These are phyloP conservation scores for Rhaphigaster nebulosa DNA, from an alignment of 2,888 invertebrate species.

Conservation along the genomic window DNA sequence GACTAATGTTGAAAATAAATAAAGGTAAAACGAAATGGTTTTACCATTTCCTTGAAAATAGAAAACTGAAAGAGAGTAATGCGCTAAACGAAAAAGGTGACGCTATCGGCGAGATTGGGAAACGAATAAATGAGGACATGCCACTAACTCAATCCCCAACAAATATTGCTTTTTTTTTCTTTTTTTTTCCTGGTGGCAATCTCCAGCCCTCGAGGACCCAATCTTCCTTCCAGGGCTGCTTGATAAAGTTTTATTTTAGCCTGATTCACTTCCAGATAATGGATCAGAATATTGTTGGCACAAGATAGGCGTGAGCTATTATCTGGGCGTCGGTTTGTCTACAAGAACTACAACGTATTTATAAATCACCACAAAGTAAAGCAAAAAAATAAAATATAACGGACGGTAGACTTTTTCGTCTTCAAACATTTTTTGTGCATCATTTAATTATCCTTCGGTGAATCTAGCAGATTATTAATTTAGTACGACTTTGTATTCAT, in stretches of 20 bases:
- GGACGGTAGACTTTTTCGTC: too few relatives aligned
- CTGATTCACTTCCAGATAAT: background rate
- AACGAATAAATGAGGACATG: constrained; percentile 13
- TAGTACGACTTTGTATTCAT: too few relatives aligned
- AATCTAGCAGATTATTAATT: too few relatives aligned
- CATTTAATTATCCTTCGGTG: too few relatives aligned
- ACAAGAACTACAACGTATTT: background rate
- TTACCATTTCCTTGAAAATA: background rate
- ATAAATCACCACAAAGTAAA: too few relatives aligned
- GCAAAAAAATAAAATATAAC: background rate
- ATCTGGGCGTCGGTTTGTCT: background rate
- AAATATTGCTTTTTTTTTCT: constrained; percentile 4
- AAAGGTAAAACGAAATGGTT: background rate
- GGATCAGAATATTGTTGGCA: background rate
- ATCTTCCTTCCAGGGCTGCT: background rate
- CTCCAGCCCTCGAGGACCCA: background rate
- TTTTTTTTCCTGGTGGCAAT: background rate
- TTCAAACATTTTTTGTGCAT: too few relatives aligned
- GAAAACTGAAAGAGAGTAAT: background rate
- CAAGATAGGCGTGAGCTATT: background rate
- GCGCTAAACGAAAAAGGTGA: background rate
- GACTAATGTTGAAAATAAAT: background rate
- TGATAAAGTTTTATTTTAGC: constrained; percentile 6
- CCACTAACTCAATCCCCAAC: constrained; percentile 25
- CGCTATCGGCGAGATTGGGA: background rate